Evolutionary conservation across 2,797 vertebrate genomes (phyloP).

Genomic region (Esox lucius): DNA sequence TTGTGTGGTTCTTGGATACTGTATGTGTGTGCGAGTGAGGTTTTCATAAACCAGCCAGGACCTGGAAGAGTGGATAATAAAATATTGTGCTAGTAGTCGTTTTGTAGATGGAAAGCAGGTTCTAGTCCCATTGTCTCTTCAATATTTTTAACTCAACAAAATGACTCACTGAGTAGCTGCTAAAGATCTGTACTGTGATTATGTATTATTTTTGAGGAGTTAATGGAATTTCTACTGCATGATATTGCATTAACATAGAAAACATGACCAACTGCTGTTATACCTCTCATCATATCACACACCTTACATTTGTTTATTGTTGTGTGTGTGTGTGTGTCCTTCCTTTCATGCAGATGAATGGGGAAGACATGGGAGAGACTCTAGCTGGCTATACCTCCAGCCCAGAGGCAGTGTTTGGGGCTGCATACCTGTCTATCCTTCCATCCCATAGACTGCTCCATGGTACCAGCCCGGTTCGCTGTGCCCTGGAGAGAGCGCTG

Average conservation of each 20-base stretch:
- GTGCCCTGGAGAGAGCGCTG: conserved; percentile 70
- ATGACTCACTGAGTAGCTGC: conserved; percentile 8
- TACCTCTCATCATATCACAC: not conserved
- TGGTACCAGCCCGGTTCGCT: conserved; percentile 77
- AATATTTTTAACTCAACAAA: conserved; percentile 12
- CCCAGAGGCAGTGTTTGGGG: conserved; percentile 89
- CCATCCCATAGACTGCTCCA: conserved; percentile 86
- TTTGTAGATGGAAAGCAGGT: conserved; percentile 29
- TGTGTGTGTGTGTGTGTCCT: not conserved
- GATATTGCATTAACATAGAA: not conserved
- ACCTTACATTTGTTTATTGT: too few species aligned
- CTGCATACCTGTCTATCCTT: conserved; percentile 85
- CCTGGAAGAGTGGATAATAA: conserved; percentile 27
- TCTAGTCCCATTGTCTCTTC: conserved; percentile 26
- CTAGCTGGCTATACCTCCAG: conserved; percentile 84
- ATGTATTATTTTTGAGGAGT: not conserved
- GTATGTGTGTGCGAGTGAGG: conserved; percentile 1
- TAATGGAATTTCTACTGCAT: not conserved
- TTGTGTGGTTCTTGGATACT: conserved; percentile 12
- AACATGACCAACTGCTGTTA: not conserved
- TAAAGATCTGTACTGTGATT: not conserved
- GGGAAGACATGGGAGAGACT: conserved; percentile 80
- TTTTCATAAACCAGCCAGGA: conserved; percentile 29
- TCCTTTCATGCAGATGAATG: conserved; percentile 76
- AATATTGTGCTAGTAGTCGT: conserved; percentile 26